Base-by-base conservation (phyloP, 1,140 invertebrate species). In the honey bee (Apis mellifera) region DNA sequence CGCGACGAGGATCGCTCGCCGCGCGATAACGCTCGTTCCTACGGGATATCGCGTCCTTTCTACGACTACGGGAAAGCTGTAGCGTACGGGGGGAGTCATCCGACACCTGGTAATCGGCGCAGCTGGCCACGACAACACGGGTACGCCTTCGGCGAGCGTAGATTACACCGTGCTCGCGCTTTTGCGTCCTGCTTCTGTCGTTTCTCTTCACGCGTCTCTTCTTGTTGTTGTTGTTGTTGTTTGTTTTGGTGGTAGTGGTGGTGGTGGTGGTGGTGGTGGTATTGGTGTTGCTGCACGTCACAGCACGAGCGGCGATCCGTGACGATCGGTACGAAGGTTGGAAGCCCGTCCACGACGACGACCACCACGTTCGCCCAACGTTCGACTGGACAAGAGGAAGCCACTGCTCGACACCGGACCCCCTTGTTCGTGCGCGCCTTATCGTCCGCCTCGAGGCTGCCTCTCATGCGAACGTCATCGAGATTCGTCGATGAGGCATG, bases 31-130 rank as follows among this genome's bases (percentile, higher is more conserved):
- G 71, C 50, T 64, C 74, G 64, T 83, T 84, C 70, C 68, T 86
- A 81, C 85, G 84, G 89, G 87, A 90, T 78, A 77, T 78, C 84
- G 89, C 78, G 74, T 80, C 73, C 86, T 79, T 78, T 92, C 92
- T 93, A 93, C 91, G 83, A 93, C 93, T 93, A 93, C 92, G 89
- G 89, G 86, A 84, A 83, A 80, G 79, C 82, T 77, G 66, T 55
- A 73, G 65, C 69, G 88, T 89, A 86, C 89, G 86, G 87, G 82
- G 81, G 89, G 89, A 93, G 91, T 93, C 93, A 94, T 93, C 93
- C 93, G 91, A 90, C 91, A 90, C 90, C 89, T 80, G 89, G 89
- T 89, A 87, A 88, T 75, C 84, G 90, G 84, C 84, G 82, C 78
- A 78, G 75, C 69, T 75, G 78, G 77, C 71, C 76, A 82, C 86